Evolutionary conservation across 2,797 vertebrate genomes (phyloP), one percentile per base, ranked within the genome.

Genomic region (Sphenopsis melanotis): DNA sequence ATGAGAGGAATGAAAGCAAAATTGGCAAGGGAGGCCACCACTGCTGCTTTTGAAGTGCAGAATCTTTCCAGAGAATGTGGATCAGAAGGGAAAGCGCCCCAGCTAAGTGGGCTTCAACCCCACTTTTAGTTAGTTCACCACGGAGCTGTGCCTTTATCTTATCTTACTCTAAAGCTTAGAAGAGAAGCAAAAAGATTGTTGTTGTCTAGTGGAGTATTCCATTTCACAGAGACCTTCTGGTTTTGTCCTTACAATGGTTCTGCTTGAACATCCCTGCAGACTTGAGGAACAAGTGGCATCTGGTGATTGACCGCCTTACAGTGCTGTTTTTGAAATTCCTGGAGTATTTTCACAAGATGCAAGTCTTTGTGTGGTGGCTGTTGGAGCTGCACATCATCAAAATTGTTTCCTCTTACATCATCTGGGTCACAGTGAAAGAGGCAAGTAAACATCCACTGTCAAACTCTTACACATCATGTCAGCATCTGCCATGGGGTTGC

Each of bases 371-470:
- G 94, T 99, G 99, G 99, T 99, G 99, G 99, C 97, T 99, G 65
- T 97, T 99, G 97, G 99, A 99, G 97, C 97, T 99, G 90, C 99
- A 99, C 95, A 98, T 99, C 97, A 98, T 99, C 98, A 99, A 99
- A 97, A 99, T 99, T 0, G 98, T 99, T 44, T 98, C 99, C 6
- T 99, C 98, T 13, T 99, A 99, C 96, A 99, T 99, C 60, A 98
- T 99, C 89, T 97, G 99, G 98, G 98, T 99, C 50, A 98, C 98
- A 21, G 97, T 99, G 90, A 98, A 98, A 92, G 99, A 99, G 99
- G 99, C 98, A 98, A 95, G 97, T 98, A 61, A 85, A 92, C 7
- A 24, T 29, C 30, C 14, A 7, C 47, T 93, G 52, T 52, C 22
- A 59, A 59, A 72, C 46, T 61, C 27, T 61, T 21, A 61, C 10